Base-by-base conservation (phyloP, 2,888 invertebrate species). In the Sesamia inferens region DNA sequence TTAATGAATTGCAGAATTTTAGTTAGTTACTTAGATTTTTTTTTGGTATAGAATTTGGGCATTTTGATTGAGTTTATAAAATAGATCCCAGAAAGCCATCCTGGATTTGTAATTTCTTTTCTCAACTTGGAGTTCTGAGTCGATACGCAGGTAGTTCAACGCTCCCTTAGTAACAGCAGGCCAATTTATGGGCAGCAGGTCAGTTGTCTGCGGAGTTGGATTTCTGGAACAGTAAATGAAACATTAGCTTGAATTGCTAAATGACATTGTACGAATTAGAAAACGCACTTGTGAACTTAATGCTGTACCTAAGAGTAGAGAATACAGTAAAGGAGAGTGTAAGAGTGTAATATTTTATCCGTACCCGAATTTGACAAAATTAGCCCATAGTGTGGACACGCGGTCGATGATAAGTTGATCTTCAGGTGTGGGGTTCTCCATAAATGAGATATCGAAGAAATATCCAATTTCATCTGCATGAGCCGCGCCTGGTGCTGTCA, bases 381-480 rank as follows among this genome's bases (percentile, higher is more conserved):
- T 92, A 5, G 89, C 76, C 92, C 92, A 92, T 54, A 92, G 67
- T 10, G 90, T 87, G 10, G 92, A 92, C 16, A 92, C 83, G 19
- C 87, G 87, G 65, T 92, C 90, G 48, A 92, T 88, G 4, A 88
- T 78, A 3, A 88, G 73, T 75, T 90, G 89, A 71, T 92, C 92
- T 65, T 88, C 85, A 22, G 78, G 73, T 1, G 85, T 80, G 3
- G 88, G 87, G 22, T 79, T 78, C 10, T 86, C 77, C 72, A 90
- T 79, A 39, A 83, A 88, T 0, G 84, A 85, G 14, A 89, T 78
- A 62, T 92, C 91, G 68, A 91, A 93, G 13, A 92, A 76, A 78
- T 92, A 93, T 42, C 90, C 86, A 4, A 91, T 74, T 76, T 92
- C 92, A 72, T 92, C 91, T 51, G 89, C 89, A 73, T 92, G 92